Evolutionary conservation across 2,888 invertebrate species (phyloP).

Genomic region (Adelphocoris suturalis): DNA sequence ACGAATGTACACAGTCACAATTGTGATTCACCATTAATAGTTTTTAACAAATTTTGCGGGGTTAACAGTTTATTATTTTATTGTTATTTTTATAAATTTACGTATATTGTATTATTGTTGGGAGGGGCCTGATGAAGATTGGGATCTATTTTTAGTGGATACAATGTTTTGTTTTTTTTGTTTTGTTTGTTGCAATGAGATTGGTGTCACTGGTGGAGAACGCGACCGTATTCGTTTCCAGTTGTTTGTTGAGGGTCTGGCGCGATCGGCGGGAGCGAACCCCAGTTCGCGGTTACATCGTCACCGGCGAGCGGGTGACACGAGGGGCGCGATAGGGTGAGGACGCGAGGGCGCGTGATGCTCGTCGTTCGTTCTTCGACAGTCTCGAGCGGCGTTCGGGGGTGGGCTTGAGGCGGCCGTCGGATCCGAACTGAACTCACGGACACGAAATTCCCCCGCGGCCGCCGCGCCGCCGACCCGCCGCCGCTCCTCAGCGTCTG

Average conservation of each 20-base stretch:
- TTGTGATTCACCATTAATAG: neutral
- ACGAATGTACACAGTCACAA: neutral
- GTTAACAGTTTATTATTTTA: too few relatives aligned
- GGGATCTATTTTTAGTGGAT: too few relatives aligned
- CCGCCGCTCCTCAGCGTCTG: conserved; percentile 25
- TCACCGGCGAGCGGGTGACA: neutral
- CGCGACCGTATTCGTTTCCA: neutral
- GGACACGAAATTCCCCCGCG: neutral
- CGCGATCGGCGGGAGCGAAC: neutral
- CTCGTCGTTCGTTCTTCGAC: too few relatives aligned
- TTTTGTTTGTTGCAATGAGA: too few relatives aligned
- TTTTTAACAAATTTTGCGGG: too few relatives aligned
- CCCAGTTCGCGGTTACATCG: neutral
- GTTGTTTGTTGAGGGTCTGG: neutral
- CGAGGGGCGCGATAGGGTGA: neutral
- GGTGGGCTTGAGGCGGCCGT: conserved; percentile 29
- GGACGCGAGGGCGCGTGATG: too few relatives aligned
- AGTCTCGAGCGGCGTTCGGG: neutral
- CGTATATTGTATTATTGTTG: too few relatives aligned
- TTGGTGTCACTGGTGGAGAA: too few relatives aligned
- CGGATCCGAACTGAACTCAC: conserved; percentile 29
- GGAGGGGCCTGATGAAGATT: too few relatives aligned
- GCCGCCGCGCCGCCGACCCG: neutral
- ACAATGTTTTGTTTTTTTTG: too few relatives aligned
- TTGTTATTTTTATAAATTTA: neutral